phyloP scores from a whole-genome alignment of 2,113 vertebrate species.

The Ovis canadensis region DNA sequence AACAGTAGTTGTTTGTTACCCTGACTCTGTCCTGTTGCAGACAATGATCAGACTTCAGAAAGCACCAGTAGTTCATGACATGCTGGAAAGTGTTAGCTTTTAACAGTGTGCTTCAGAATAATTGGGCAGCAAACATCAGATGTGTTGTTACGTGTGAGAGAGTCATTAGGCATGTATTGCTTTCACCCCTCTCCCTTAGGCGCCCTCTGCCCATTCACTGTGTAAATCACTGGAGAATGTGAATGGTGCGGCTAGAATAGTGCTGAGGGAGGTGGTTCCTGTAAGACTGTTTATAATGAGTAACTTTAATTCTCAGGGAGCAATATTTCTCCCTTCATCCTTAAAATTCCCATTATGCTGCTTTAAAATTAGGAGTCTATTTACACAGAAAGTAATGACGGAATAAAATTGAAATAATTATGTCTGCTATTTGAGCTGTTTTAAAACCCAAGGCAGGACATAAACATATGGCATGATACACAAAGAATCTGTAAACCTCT shows the following conservation, averaged over 20 bases:
- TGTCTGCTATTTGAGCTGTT: neutral
- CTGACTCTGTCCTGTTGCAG: neutral
- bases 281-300: neutral
- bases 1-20: neutral
- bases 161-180: neutral
- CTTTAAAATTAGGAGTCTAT: constrained; percentile 1
- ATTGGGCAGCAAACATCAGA: neutral
- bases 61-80: neutral
- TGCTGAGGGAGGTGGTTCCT: neutral
- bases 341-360: neutral
- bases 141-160: neutral
- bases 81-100: neutral
- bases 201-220: neutral
- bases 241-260: neutral
- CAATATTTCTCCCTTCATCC: neutral
- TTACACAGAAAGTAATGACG: neutral
- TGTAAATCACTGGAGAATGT: neutral
- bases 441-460: neutral
- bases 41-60: neutral
- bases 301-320: neutral
- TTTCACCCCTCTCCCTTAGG: neutral
- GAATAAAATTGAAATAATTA: constrained; percentile 21
- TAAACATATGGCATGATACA: neutral
- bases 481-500: neutral
- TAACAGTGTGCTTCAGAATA: neutral